These are phyloP conservation scores for Enteromius argenteus DNA, from an alignment of 2,797 vertebrate species.

Conservation along the genomic window DNA sequence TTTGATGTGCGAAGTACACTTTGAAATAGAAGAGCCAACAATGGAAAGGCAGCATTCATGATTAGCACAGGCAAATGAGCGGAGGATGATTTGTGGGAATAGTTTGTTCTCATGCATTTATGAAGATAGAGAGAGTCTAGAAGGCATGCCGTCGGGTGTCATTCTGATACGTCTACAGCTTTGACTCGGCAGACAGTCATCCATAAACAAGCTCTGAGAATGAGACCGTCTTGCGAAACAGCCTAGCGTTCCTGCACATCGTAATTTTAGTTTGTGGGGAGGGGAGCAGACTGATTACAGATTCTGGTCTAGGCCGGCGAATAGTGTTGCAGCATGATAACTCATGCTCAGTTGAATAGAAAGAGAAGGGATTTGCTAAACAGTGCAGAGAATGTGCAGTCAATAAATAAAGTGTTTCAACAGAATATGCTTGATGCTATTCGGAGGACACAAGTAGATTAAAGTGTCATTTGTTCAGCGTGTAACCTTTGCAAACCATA, in stretches of 20 bases:
- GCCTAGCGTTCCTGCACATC: constrained; percentile 9
- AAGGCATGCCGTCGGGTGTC: constrained; percentile 60
- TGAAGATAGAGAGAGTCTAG: constrained; percentile 6
- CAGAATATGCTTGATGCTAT: constrained; percentile 33
- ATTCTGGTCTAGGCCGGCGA: constrained; percentile 22
- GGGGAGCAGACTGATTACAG: constrained; percentile 18
- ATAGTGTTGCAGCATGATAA: constrained; percentile 41
- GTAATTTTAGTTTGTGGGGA: constrained; percentile 24
- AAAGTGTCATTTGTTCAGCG: constrained; percentile 21
- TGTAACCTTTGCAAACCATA: constrained; percentile 16
- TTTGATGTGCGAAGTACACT: constrained; percentile 57
- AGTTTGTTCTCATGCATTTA: constrained; percentile 32
- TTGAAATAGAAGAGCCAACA: constrained; percentile 44
- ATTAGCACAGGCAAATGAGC: constrained; percentile 35
- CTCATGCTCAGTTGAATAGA: constrained; percentile 32
- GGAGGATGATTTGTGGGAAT: constrained; percentile 35
- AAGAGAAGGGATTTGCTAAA: constrained; percentile 26
- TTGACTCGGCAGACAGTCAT: constrained; percentile 59
- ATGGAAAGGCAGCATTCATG: constrained; percentile 31
- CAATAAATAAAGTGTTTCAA: constrained; percentile 38
- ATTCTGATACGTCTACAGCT: constrained; percentile 65
- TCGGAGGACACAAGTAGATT: constrained; percentile 5
- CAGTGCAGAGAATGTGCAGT: constrained; percentile 24
- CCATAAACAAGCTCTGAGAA: constrained; percentile 31
- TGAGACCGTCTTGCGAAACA: constrained; percentile 17